A percentile compares a stretch with the other conserved stretches of the same genome.
Conservation (phyloP, 2,888 invertebrate species). For the Lysandra coridon region DNA sequence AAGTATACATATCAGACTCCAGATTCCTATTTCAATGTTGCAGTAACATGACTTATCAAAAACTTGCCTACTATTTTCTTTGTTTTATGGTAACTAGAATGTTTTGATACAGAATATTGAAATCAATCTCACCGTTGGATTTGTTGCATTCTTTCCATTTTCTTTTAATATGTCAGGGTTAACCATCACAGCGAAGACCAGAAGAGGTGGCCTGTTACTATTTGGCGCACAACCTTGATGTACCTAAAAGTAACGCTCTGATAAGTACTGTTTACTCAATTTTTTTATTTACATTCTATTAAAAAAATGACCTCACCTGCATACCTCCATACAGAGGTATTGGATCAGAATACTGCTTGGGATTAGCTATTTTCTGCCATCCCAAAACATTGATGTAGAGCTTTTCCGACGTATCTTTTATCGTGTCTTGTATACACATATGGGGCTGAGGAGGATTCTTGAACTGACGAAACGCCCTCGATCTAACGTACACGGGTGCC, state of each 20-base stretch:
- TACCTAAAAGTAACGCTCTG: conserved; percentile 58
- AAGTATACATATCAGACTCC: no score
- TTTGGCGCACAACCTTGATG: conserved; percentile 82
- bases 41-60: no score
- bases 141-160: conserved; percentile 84
- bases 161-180: conserved; percentile 85
- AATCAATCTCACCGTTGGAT: conserved; percentile 72
- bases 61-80: no score
- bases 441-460: conserved; percentile 88
- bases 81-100: no score
- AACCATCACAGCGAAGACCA: conserved; percentile 87
- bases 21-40: no score
- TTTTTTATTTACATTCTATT: neutral
- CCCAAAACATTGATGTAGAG: conserved; percentile 85
- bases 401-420: conserved; percentile 81
- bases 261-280: conserved; percentile 28
- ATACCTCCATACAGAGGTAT: conserved; percentile 87
- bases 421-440: conserved; percentile 85
- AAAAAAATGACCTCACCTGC: conserved; percentile 69
- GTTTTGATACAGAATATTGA: neutral
- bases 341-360: conserved; percentile 83
- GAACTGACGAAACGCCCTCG: conserved; percentile 83
- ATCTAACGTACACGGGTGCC: conserved; percentile 78
- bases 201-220: conserved; percentile 77
- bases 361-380: conserved; percentile 86